Evolutionary conservation across 2,113 vertebrate species (phyloP), one percentile per base, ranked within the genome.

Genomic region (Phaethornis superciliosus): DNA sequence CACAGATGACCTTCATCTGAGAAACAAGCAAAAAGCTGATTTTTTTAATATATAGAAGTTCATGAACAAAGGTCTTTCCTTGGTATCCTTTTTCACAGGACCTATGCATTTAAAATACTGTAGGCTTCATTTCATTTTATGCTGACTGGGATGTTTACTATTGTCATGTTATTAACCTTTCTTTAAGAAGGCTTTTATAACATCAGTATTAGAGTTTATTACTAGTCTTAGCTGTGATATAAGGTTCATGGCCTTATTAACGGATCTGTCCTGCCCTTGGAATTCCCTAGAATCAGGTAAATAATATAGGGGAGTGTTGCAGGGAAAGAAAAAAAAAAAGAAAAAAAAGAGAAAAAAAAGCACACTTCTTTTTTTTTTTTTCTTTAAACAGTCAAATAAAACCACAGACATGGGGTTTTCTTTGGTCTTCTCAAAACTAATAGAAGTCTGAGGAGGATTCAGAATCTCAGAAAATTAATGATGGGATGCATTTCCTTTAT

Each of bases 231-330:
- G 77, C 82, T 89, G 65, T 64, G 92, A 90, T 94, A 93, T 51
- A 93, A n/a, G 84, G 95, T 95, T 96, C 94, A 96, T 84, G 88
- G 81, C 90, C 95, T 96, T 96, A 95, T 96, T 96, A 92, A 94
- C 94, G 64, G 80, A 81, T 79, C 19, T 93, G 83, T 89, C 89
- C 59, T 95, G 94, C 81, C 95, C 93, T 96, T 96, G 92, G 76
- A 92, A 92, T 90, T 93, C 68, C 40, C 24, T 69, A 12, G 59
- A 85, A 94, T 77, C 68, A 54, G 54, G 71, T 80, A 93, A 93
- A 95, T 91, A 69, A 58, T 49, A 60, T 2, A 85, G 23, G 68
- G 11, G 9, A 72, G 33, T 28, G 9, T 35, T 62, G 30, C n/a
- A 33, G 37, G 28, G 26, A n/a, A 58, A 23, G 28, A 54, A 27